Conservation (phyloP, 1,140 invertebrate species). For the Caenorhabditis tropicalis region DNA sequence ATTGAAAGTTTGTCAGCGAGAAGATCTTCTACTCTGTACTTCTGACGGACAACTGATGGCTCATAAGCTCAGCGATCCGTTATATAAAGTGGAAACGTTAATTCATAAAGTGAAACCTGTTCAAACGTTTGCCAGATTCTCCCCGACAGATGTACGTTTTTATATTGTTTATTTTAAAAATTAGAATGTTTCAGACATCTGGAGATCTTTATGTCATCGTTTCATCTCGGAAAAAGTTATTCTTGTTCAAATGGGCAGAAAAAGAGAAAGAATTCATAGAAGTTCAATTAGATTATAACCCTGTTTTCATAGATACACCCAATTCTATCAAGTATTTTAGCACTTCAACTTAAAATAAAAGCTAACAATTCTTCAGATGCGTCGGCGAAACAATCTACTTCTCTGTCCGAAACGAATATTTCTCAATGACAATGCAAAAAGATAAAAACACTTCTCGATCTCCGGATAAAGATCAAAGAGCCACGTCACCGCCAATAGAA, state of each 20-base stretch:
- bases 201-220: slow-evolving; percentile 38
- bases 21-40: slow-evolving; percentile 37
- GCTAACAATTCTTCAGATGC: not conserved
- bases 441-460: not conserved
- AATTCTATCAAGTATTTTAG: slow-evolving; percentile 6
- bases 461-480: not conserved
- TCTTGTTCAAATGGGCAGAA: slow-evolving; percentile 41
- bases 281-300: not conserved
- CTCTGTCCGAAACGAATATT: not conserved
- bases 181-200: not conserved
- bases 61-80: slow-evolving; percentile 22
- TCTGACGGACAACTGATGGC: slow-evolving; percentile 48
- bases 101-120: slow-evolving; percentile 36
- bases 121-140: slow-evolving; percentile 1
- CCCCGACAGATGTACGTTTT: not conserved
- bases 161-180: not conserved
- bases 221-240: slow-evolving; percentile 15
- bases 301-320: slow-evolving; percentile 11
- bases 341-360: not conserved
- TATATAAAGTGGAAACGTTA: slow-evolving; percentile 28
- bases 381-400: slow-evolving; percentile 14
- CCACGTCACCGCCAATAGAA: not conserved
- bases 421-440: slow-evolving; percentile 12
- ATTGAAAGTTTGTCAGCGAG: slow-evolving; percentile 14
- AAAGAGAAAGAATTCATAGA: slow-evolving; percentile 48